Evolutionary conservation across 2,113 vertebrate genomes (phyloP), one percentile per base, ranked within the genome.

Genomic region (Oreochromis niloticus): DNA sequence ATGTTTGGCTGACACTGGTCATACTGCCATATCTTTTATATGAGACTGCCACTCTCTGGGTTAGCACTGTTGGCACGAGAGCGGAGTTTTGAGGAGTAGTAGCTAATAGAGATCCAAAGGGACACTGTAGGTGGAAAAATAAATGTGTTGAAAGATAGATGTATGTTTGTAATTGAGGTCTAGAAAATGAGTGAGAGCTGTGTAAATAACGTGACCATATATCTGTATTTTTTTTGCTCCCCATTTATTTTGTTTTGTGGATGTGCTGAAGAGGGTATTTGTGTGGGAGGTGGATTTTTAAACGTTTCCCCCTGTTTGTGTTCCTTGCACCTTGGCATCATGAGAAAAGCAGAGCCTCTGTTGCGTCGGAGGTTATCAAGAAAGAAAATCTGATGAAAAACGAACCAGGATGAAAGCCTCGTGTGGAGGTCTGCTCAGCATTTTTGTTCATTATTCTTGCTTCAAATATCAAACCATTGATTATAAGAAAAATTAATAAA

Each of bases 401-500:
- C 54, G 46, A 92, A 89, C 90, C 86, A 78, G 84, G 86, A 94
- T 82, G 41, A 81, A 81, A 75, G 56, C 68, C 90, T 94, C 84
- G 24, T 59, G 87, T 89, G 80, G 93, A 93, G 91, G 90, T 93
- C 85, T 92, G 91, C 92, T 91, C 91, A 82, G 86, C 93, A 88
- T 91, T 91, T 95, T 91, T 93, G 86, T 95, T 95, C 88, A 90
- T 91, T 95, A 93, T 94, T 94, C 91, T 94, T 95, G 95, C 94
- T 97, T 96, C 92, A 95, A 94, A 87, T 95, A 95, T 96, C 93
- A 94, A 95, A 94, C 93, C 36, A 90, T 94, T 95, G 94, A 95
- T 94, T 95, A 95, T 93, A 92, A 95, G 91, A 93, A 94, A 94
- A 96, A 93, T 89, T 90, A 96, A 96, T 95, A 95, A 95, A 96